Evolutionary conservation across 1,140 invertebrate genomes (phyloP).

Genomic region (Luehdorfia chinensis): DNA sequence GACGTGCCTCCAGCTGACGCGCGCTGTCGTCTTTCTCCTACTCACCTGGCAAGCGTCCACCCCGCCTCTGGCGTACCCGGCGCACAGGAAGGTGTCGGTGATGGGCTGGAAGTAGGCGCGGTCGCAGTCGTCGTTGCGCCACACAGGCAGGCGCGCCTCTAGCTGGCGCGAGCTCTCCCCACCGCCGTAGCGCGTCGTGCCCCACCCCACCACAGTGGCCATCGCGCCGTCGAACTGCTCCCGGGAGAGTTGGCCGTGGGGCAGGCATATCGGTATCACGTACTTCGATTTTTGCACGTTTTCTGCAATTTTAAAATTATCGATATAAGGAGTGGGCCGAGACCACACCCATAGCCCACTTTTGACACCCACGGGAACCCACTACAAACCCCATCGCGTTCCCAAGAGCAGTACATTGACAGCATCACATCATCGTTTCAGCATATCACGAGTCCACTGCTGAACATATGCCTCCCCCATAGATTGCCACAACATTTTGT

Average conservation of each 20-base stretch:
- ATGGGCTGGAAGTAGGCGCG: conserved; percentile 94
- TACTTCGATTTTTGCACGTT: conserved; percentile 88
- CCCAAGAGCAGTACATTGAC: too few species aligned
- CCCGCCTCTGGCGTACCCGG: conserved; percentile 92
- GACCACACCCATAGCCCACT: too few species aligned
- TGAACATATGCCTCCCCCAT: too few species aligned
- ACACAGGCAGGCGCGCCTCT: conserved; percentile 91
- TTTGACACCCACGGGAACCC: too few species aligned
- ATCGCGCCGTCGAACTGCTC: conserved; percentile 82
- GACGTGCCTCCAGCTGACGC: conserved; percentile 86
- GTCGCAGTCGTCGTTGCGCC: conserved; percentile 94
- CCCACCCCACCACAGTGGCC: conserved; percentile 95
- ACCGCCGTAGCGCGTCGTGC: conserved; percentile 90
- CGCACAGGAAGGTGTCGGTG: conserved; percentile 93
- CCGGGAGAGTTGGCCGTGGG: conserved; percentile 77
- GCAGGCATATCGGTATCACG: conserved; percentile 92
- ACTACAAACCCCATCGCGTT: too few species aligned
- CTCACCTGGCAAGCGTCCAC: conserved; percentile 93
- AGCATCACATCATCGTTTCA: too few species aligned
- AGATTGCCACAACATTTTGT: too few species aligned
- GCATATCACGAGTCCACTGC: too few species aligned
- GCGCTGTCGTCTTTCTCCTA: too few species aligned
- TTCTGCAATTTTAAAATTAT: conserved; percentile 51
- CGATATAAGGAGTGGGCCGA: too few species aligned
- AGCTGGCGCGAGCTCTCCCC: conserved; percentile 90